Conservation (phyloP, 37 sponge, comb jelly and placozoan genomes). For the Geodia barretti region DNA sequence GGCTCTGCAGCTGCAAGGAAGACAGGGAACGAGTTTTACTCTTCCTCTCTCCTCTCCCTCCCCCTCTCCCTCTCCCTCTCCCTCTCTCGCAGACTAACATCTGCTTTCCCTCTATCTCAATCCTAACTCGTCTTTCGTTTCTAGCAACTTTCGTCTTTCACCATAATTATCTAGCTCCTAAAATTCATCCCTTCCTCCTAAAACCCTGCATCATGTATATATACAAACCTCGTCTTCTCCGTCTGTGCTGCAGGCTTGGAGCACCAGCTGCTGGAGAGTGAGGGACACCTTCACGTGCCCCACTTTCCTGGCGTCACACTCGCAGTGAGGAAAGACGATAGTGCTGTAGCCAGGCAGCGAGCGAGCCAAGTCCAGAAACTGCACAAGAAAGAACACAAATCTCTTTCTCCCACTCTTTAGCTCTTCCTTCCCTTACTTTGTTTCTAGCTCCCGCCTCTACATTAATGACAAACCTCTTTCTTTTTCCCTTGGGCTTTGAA, state of each 20-base stretch:
- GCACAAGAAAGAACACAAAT: neutral
- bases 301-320: conserved; percentile 87
- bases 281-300: conserved; percentile 89
- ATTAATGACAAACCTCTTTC: conserved; percentile 45
- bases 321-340: conserved; percentile 92
- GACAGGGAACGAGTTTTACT: too few species aligned
- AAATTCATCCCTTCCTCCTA: too few species aligned
- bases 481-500: conserved; percentile 34
- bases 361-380: conserved; percentile 78
- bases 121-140: neutral
- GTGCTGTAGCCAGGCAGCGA: conserved; percentile 67
- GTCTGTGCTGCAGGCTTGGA: conserved; percentile 78
- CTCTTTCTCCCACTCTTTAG: neutral
- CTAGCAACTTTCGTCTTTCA: neutral
- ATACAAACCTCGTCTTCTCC: conserved; percentile 60
- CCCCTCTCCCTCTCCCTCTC: conserved; percentile 9
- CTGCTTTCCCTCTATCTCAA: neutral
- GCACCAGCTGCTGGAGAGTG: conserved; percentile 15
- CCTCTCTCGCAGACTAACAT: too few species aligned
- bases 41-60: conserved; percentile 1
- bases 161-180: too few species aligned
- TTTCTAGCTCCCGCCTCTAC: neutral
- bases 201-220: neutral
- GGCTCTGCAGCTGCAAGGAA: conserved; percentile 66
- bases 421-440: too few species aligned